Evolutionary conservation across 2,888 invertebrate species (phyloP), one percentile per base, ranked within the genome.

Genomic region (Sussaba pulchella): DNA sequence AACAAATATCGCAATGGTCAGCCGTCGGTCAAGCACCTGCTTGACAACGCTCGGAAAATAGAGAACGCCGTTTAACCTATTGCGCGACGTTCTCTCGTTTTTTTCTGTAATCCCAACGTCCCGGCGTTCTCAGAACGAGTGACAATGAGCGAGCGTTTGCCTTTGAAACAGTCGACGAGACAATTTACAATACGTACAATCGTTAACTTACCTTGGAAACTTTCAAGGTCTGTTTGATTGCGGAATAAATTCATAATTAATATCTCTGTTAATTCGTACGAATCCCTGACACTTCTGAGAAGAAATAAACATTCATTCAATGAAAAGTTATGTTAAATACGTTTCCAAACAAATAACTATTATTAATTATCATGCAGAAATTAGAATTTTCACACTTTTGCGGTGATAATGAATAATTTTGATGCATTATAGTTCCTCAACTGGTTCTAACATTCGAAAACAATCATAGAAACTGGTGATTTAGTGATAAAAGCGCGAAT

Each of bases 1-100:
- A 75, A 61, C 24, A 45, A 50, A 69, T 61, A n/a, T 31, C 12
- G 47, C 14, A 59, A 59, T 50, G 69, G 67, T 21, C 75, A 26
- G 67, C 39, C 59, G 9, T n/a, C 17, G 36, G 47, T 50, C 19
- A 8, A 43, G 39, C 6, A 57, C 26, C 43, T 45, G 52, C 12
- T 66, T 21, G 39, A 45, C 24, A 19, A 19, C 26, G 9, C 39
- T 21, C 0, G 2, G 45, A 26, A 12, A 31, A 43, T 14, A 64
- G 43, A 64, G 43, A 17, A 71, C 63, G 10, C 14, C 43, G 54
- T 17, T 12, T 41, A 12, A 26, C 26, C 64, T 54, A 73, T 66
- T 73, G 64, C 45, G n/a, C 54, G 21, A 73, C 64, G 64, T 64
- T 17, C 31, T 43, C 64, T 43, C 19, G 12, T 21, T 31, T 54